Conservation (phyloP, 2,113 vertebrate species). For the Himantopus leucocephalus region DNA sequence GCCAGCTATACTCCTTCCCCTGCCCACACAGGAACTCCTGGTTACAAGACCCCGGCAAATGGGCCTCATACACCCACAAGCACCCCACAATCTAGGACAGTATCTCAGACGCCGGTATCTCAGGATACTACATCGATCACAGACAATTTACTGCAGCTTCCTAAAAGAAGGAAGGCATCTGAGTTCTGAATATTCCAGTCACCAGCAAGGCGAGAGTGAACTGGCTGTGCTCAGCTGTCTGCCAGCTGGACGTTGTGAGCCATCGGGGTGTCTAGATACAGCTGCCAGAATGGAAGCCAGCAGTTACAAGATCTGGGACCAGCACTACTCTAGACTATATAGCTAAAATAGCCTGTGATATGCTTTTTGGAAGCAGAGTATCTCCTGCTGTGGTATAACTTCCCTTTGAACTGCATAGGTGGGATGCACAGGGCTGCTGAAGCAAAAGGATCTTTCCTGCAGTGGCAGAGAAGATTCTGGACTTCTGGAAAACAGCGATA, state of each 20-base stretch:
- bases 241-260: background rate
- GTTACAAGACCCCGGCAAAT: slow-evolving; percentile 84
- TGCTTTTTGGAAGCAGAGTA: background rate
- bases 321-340: background rate
- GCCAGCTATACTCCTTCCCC: slow-evolving; percentile 98
- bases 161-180: slow-evolving; percentile 87
- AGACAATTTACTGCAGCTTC: slow-evolving; percentile 94
- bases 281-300: background rate
- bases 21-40: slow-evolving; percentile 71
- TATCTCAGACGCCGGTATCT: slow-evolving; percentile 81
- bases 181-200: slow-evolving; percentile 75
- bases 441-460: background rate
- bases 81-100: slow-evolving; percentile 79
- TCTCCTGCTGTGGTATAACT: background rate
- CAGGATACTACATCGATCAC: slow-evolving; percentile 94
- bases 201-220: background rate
- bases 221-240: background rate
- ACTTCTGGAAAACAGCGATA: background rate
- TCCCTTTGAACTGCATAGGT: background rate
- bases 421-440: background rate
- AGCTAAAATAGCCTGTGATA: background rate
- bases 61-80: slow-evolving; percentile 78
- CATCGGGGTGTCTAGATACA: background rate
- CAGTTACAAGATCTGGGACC: background rate
- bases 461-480: background rate